Conservation (phyloP, 2,888 invertebrate genomes). For the Alsophila aescularia region DNA sequence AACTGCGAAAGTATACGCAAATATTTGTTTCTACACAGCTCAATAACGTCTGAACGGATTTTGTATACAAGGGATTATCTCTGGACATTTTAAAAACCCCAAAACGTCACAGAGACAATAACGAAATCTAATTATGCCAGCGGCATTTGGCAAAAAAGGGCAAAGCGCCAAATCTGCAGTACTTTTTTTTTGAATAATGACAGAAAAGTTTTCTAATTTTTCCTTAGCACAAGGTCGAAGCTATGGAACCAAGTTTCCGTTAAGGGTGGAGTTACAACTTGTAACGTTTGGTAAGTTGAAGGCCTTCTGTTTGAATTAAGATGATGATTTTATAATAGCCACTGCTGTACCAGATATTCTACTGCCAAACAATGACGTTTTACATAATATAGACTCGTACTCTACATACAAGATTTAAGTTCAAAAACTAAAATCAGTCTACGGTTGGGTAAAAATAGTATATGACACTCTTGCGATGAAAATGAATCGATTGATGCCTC, state of each 20-base stretch:
- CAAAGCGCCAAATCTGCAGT: slow-evolving; percentile 11
- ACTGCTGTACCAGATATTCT: not conserved
- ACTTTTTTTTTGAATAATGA: slow-evolving; percentile 42
- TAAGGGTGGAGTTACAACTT: slow-evolving; percentile 6
- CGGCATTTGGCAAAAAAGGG: slow-evolving; percentile 8
- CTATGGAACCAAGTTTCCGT: slow-evolving; percentile 10
- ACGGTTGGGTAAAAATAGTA: too few species aligned
- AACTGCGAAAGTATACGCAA: too few species aligned
- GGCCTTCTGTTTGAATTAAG: slow-evolving; percentile 10
- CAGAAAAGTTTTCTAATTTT: slow-evolving; percentile 42
- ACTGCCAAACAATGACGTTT: too few species aligned
- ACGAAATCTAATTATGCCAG: slow-evolving; percentile 9
- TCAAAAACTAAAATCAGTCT: too few species aligned
- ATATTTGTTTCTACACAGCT: too few species aligned
- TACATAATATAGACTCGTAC: too few species aligned
- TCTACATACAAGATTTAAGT: too few species aligned
- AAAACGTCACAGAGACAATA: slow-evolving; percentile 1
- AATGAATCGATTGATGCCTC: too few species aligned
- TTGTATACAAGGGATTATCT: too few species aligned
- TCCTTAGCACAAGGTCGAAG: slow-evolving; percentile 22
- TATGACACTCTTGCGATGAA: too few species aligned
- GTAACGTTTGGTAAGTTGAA: slow-evolving; percentile 12
- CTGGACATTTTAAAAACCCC: too few species aligned
- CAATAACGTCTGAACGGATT: too few species aligned
- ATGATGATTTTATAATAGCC: not conserved